Conservation (phyloP, 2,797 vertebrate species). For the Tokudaia tokunoshimensis region DNA sequence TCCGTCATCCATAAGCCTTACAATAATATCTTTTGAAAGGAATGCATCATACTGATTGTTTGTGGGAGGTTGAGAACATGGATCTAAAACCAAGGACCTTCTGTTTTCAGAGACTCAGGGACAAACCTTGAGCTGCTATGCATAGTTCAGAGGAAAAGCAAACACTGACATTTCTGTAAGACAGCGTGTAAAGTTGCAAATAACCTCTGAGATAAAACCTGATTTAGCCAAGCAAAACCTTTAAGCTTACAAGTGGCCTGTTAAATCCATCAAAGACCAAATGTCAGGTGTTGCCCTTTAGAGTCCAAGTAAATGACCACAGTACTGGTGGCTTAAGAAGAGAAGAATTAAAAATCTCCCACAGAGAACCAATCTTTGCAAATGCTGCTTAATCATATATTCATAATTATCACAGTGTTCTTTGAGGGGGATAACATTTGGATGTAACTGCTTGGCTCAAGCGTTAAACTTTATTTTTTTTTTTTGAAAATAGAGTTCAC, state of each 20-base stretch:
- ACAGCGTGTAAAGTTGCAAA: constrained; percentile 81
- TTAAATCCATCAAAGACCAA: constrained; percentile 82
- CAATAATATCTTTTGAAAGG: background rate
- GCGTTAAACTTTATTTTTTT: constrained; percentile 61
- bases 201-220: constrained; percentile 79
- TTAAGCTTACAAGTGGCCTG: constrained; percentile 77
- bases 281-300: constrained; percentile 86
- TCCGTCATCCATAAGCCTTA: constrained; percentile 15
- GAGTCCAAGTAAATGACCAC: constrained; percentile 81
- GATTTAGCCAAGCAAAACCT: constrained; percentile 85
- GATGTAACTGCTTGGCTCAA: constrained; percentile 62
- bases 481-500: constrained; percentile 68
- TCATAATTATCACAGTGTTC: constrained; percentile 70
- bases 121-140: constrained; percentile 10
- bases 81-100: background rate
- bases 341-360: constrained; percentile 80
- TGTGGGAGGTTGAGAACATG: constrained; percentile 1
- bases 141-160: constrained; percentile 63
- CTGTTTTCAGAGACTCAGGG: constrained; percentile 44
- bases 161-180: constrained; percentile 80
- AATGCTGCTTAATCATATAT: constrained; percentile 71
- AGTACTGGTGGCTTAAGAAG: constrained; percentile 81
- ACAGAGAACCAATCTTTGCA: constrained; percentile 60
- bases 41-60: constrained; percentile 20
- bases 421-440: constrained; percentile 72